Evolutionary conservation across 2,113 vertebrate genomes (phyloP).

Genomic region (Callionymus lyra): DNA sequence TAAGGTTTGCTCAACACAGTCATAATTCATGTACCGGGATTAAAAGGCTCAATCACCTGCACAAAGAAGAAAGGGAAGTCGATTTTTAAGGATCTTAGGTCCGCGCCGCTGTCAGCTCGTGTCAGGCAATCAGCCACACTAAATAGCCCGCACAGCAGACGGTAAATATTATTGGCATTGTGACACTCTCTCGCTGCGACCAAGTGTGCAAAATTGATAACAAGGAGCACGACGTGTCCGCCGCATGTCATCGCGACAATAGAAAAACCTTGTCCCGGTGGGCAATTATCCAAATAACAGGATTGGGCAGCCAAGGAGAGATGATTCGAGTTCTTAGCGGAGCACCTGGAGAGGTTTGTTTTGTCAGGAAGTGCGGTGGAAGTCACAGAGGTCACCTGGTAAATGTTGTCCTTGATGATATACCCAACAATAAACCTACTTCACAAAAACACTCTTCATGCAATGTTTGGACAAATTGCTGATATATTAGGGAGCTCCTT

Average conservation of each 20-base stretch:
- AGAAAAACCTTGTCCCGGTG: no score
- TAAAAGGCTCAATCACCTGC: slow-evolving; percentile 12
- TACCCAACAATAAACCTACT: slow-evolving; percentile 20
- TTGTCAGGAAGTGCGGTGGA: slow-evolving; percentile 34
- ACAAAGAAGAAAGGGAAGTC: slow-evolving; percentile 32
- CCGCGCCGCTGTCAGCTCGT: slow-evolving; percentile 57
- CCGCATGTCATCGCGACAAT: slow-evolving; percentile 39
- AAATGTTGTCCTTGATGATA: slow-evolving; percentile 33
- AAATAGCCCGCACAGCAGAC: slow-evolving; percentile 55
- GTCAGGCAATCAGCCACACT: slow-evolving; percentile 59
- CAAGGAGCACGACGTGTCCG: slow-evolving; percentile 65
- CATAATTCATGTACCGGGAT: background rate
- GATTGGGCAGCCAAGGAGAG: slow-evolving; percentile 12
- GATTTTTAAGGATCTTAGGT: slow-evolving; percentile 52
- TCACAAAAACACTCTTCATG: slow-evolving; percentile 20
- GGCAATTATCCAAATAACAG: slow-evolving; percentile 68
- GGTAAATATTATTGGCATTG: slow-evolving; percentile 71
- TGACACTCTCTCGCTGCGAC: slow-evolving; percentile 59
- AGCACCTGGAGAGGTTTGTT: slow-evolving; percentile 58
- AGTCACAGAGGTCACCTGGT: slow-evolving; percentile 35
- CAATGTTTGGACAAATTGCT: slow-evolving; percentile 36
- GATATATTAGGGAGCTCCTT: slow-evolving; percentile 12
- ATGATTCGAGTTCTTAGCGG: no score
- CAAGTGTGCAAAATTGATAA: slow-evolving; percentile 71
- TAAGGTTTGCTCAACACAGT: no score